These are phyloP conservation scores for Gastrophysa polygoni DNA, from an alignment of 2,888 invertebrate genomes.

Conservation along the genomic window DNA sequence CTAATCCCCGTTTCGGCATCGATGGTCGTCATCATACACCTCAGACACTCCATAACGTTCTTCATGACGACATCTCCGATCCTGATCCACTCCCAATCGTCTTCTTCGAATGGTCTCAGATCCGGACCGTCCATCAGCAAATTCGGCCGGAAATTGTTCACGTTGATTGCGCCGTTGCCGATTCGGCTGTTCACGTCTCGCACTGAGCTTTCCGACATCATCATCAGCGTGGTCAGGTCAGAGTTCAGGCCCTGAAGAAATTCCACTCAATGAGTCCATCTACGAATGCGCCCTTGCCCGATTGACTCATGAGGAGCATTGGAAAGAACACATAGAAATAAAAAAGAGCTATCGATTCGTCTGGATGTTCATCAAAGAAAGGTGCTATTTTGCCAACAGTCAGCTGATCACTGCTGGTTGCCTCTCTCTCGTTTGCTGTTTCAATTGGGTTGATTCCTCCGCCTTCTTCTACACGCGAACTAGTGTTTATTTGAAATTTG, in stretches of 20 bases:
- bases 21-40: slow-evolving; percentile 58
- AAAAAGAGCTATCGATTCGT: too few species aligned
- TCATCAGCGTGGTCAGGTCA: slow-evolving; percentile 62
- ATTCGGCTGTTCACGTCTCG: slow-evolving; percentile 60
- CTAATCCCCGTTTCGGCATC: slow-evolving; percentile 59
- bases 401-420: too few species aligned
- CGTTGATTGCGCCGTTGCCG: slow-evolving; percentile 50
- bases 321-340: too few species aligned
- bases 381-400: too few species aligned
- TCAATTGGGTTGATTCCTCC: too few species aligned
- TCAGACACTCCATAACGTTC: slow-evolving; percentile 62
- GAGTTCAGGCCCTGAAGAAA: slow-evolving; percentile 60
- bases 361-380: too few species aligned
- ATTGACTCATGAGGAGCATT: too few species aligned
- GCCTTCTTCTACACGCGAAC: too few species aligned
- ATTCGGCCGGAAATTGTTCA: slow-evolving; percentile 63
- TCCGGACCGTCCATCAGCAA: slow-evolving; percentile 59
- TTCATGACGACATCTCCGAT: slow-evolving; percentile 61
- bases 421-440: too few species aligned
- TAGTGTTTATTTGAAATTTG: too few species aligned
- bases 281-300: too few species aligned
- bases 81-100: slow-evolving; percentile 64
- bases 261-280: too few species aligned
- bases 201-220: slow-evolving; percentile 61
- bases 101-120: slow-evolving; percentile 59